A percentile compares a stretch with the other conserved stretches of the same genome.
Conservation (phyloP, 2,888 invertebrate species). For the Drosophila nigritarsus region DNA sequence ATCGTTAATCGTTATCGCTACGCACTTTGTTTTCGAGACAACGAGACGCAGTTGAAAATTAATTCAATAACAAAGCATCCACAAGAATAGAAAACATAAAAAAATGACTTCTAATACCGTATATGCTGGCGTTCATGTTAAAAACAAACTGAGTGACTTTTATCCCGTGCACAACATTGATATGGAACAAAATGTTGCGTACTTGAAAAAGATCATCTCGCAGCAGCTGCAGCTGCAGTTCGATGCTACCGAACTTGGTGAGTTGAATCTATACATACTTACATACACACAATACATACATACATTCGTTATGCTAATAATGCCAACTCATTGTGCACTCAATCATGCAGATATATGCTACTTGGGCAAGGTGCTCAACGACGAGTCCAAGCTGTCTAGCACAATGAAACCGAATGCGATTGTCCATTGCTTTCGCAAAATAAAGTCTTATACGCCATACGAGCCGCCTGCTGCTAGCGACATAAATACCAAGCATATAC, state of each 20-base stretch:
- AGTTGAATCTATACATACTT: conserved; percentile 76
- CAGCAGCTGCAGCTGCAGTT: conserved; percentile 85
- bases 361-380: conserved; percentile 88
- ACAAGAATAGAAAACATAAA: conserved; percentile 2
- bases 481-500: conserved; percentile 70
- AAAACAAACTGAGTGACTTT: conserved; percentile 86
- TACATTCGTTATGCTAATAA: conserved; percentile 16
- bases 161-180: conserved; percentile 87
- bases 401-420: conserved; percentile 87
- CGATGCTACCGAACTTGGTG: conserved; percentile 86
- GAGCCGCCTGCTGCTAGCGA: conserved; percentile 61
- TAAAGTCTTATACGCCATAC: conserved; percentile 73
- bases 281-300: not conserved
- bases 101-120: conserved; percentile 61
- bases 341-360: conserved; percentile 87
- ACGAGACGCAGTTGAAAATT: conserved; percentile 53
- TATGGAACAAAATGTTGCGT: conserved; percentile 86
- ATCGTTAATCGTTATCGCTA: conserved; percentile 43
- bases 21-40: conserved; percentile 30
- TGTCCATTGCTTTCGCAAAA: conserved; percentile 86
- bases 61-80: conserved; percentile 38
- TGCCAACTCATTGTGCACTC: conserved; percentile 58
- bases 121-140: conserved; percentile 86
- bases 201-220: conserved; percentile 86
- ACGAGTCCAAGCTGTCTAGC: conserved; percentile 84